A percentile compares a stretch with the other conserved stretches of the same genome.
Evolutionary conservation across 1,140 invertebrate genomes (phyloP).

Genomic region (Palaemon carinicauda): DNA sequence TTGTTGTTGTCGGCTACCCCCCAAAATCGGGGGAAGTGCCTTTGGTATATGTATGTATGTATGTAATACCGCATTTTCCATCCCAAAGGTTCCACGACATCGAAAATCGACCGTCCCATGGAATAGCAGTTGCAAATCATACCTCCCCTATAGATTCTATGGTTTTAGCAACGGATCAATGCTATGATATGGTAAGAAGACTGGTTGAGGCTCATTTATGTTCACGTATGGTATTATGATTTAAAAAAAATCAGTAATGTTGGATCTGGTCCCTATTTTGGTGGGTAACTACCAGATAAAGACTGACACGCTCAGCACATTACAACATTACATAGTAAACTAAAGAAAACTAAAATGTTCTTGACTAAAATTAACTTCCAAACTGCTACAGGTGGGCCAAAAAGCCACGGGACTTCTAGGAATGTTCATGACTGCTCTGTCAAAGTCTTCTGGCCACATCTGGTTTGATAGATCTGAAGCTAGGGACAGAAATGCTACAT

Average conservation of each 20-base stretch:
- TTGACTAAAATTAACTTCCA: background rate
- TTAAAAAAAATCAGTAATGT: too few relatives aligned
- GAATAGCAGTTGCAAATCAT: constrained; percentile 93
- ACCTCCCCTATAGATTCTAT: constrained; percentile 90
- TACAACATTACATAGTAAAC: too few relatives aligned
- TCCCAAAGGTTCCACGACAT: constrained; percentile 65
- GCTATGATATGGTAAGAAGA: constrained; percentile 91
- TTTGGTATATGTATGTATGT: too few relatives aligned
- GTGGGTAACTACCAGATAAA: too few relatives aligned
- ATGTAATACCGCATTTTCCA: too few relatives aligned
- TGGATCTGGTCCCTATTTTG: too few relatives aligned
- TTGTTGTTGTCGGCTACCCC: too few relatives aligned
- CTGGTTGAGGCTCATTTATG: background rate
- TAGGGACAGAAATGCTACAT: constrained; percentile 89
- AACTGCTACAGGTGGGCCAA: background rate
- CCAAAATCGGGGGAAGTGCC: too few relatives aligned
- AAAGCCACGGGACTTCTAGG: constrained; percentile 92
- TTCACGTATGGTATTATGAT: too few relatives aligned
- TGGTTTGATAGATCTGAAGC: constrained; percentile 99
- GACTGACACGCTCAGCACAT: too few relatives aligned
- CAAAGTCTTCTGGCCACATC: constrained; percentile 93
- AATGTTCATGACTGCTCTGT: constrained; percentile 89
- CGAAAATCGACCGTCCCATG: constrained; percentile 69
- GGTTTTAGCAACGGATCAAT: constrained; percentile 95
- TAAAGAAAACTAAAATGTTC: background rate